Base-by-base conservation (phyloP, 2,113 vertebrate genomes). In the Mionectes macconnelli region DNA sequence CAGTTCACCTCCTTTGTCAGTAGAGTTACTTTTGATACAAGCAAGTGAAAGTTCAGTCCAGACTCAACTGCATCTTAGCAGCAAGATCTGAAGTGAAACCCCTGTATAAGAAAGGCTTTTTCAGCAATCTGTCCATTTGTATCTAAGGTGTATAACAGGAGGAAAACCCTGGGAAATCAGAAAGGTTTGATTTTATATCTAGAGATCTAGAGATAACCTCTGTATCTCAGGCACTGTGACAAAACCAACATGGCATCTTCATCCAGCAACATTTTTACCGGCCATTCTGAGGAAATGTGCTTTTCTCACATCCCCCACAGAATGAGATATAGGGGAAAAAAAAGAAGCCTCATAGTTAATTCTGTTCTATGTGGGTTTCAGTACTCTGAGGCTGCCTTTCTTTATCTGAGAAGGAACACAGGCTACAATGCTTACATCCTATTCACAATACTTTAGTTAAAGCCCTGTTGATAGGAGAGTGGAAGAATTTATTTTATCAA, bases 401-500 rank as follows among this genome's bases (percentile, higher is more conserved):
- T 93, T 93, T 96, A 93, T 96, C 96, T 95, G 67, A 63, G 95
- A 93, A 85, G 87, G 91, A 94, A 88, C 90, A 96, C 47, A 84
- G 93, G 35, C 90, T 91, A 93, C 90, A 90, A 70, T 77, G 52
- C 92, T 96, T 95, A 94, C 93, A 95, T 93, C 90, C 90, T 63
- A 84, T 84, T 93, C 94, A 96, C 90, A 96, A 94, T 87, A 87
- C 86, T 94, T 95, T 92, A 95, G 90, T 93, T 96, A 96, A 95
- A 96, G 88, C 76, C 87, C 40, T 60, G 56, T 91, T 87, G 94
- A 96, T 97, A 97, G 94, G 85, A 95, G 83, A 90, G 64, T 68
- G n/a, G 76, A 69, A 86, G 90, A 96, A 96, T 93, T 96, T 95
- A 94, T 94, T 96, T 96, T 97, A 96, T 96, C 90, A 84, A 93